A percentile compares a stretch with the other conserved stretches of the same genome.
Evolutionary conservation across 2,113 vertebrate species (phyloP).

Genomic region (Oncorhynchus gorbuscha): DNA sequence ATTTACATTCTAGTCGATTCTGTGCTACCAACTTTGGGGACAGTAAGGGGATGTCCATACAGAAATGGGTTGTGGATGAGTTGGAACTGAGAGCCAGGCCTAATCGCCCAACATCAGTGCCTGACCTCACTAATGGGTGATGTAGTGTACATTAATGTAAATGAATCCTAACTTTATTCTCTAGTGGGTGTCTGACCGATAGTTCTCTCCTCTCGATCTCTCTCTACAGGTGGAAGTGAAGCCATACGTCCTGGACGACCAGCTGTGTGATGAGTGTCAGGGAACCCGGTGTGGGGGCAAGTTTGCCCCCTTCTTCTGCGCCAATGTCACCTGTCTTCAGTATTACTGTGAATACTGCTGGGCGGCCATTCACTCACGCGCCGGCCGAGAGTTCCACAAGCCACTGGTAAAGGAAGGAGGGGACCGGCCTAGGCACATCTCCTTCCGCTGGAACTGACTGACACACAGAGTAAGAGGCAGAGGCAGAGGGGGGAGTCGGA

Average conservation of each 20-base stretch:
- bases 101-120: too few relatives aligned
- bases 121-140: too few relatives aligned
- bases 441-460: constrained; percentile 97
- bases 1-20: too few relatives aligned
- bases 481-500: constrained; percentile 45
- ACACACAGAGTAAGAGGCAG: background rate
- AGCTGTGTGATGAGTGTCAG: constrained; percentile 99
- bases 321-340: constrained; percentile 99
- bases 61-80: too few relatives aligned
- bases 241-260: constrained; percentile 99
- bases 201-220: background rate
- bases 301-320: constrained; percentile 99
- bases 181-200: background rate
- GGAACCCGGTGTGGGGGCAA: constrained; percentile 98
- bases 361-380: constrained; percentile 98
- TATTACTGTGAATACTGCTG: constrained; percentile 99
- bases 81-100: too few relatives aligned
- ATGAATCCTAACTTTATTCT: background rate
- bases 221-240: constrained; percentile 97
- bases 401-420: constrained; percentile 99
- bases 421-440: constrained; percentile 98
- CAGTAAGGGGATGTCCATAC: too few relatives aligned
- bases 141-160: background rate
- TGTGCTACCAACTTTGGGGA: too few relatives aligned
- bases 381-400: constrained; percentile 98